Percentiles rank a stretch among this genome's conserved stretches.
Evolutionary conservation across 2,888 invertebrate species (phyloP).

Genomic region (Erpobdella octoculata): DNA sequence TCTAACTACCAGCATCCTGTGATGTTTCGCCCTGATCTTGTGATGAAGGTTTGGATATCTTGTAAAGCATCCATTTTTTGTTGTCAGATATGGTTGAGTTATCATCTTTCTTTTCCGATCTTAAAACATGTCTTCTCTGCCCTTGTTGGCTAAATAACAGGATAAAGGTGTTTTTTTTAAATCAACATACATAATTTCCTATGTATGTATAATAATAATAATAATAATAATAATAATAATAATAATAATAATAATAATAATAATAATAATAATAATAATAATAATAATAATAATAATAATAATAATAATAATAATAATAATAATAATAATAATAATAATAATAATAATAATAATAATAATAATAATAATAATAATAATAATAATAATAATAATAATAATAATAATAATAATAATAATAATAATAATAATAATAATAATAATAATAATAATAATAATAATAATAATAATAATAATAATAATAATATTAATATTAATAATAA

Average conservation of each 20-base stretch:
- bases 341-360: too few relatives aligned
- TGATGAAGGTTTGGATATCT: slow-evolving; percentile 32
- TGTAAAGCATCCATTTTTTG: slow-evolving; percentile 38
- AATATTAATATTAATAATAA: too few relatives aligned
- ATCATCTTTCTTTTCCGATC: not conserved
- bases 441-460: too few relatives aligned
- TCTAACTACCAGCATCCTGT: too few relatives aligned
- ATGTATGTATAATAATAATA: not conserved
- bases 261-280: not conserved
- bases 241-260: not conserved
- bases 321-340: not conserved
- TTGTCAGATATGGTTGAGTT: slow-evolving; percentile 32
- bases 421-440: not conserved
- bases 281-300: not conserved
- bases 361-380: not conserved
- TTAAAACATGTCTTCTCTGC: not conserved
- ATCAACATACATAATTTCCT: too few relatives aligned
- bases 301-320: not conserved
- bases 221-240: not conserved
- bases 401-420: not conserved
- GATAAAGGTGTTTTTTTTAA: too few relatives aligned
- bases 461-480: too few relatives aligned
- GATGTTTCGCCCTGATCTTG: slow-evolving; percentile 21
- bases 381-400: not conserved
- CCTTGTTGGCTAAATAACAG: not conserved